Percentiles rank a stretch among this genome's conserved stretches.
Conservation (phyloP, 2,797 vertebrate genomes). For the Melopsittacus undulatus region DNA sequence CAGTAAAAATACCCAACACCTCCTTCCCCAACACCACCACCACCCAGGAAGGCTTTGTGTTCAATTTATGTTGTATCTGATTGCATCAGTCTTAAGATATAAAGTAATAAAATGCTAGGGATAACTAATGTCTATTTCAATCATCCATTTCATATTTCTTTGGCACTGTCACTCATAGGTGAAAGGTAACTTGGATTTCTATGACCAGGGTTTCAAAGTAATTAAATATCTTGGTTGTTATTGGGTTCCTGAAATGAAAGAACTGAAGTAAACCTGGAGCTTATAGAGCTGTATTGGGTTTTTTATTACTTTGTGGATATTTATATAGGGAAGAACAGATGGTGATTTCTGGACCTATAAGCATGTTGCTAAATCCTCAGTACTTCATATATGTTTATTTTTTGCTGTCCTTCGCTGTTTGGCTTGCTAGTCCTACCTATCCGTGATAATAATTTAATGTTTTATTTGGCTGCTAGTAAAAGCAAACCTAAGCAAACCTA, state of each 20-base stretch:
- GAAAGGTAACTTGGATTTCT: constrained; percentile 75
- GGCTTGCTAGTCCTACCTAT: background rate
- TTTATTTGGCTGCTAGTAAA: background rate
- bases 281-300: background rate
- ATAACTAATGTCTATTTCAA: background rate
- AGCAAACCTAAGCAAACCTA: background rate
- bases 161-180: background rate
- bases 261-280: constrained; percentile 78
- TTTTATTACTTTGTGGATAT: background rate
- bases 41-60: background rate
- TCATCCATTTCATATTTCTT: background rate
- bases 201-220: constrained; percentile 80
- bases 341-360: background rate
- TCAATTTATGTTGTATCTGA: background rate
- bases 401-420: background rate
- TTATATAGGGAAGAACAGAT: background rate
- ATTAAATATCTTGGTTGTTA: constrained; percentile 84
- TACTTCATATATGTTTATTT: background rate
- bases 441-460: background rate
- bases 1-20: background rate
- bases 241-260: constrained; percentile 81
- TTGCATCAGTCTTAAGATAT: background rate
- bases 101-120: background rate
- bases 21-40: background rate
- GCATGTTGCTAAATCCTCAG: background rate